Base-by-base conservation (phyloP, 2,888 invertebrate genomes). In the Bellardia pandia region DNA sequence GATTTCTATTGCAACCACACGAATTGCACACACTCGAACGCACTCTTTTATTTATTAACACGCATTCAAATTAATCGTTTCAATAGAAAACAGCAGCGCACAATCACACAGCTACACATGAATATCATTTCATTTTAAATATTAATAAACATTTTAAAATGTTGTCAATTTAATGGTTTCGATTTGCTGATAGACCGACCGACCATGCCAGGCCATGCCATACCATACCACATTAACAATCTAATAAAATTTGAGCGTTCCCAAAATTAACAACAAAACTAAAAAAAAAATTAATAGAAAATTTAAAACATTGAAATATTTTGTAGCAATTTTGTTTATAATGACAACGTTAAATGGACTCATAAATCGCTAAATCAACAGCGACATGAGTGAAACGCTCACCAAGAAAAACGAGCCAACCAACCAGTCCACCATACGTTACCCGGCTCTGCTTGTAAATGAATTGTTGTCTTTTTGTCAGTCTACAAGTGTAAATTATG, bases 131-230 rank as follows among this genome's bases (percentile, higher is more conserved):
- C 42, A 42, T n/a, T 23, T 14, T 58, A 62, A 62, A 51, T 78
- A 78, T 78, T 85, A 81, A 81, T 77, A 81, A 80, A 77, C 66
- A 79, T 78, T 79, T 76, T 60, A 80, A 86, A 84, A 84, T 84
- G 58, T 77, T 86, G 86, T 84, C 74, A 83, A 90, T 90, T 90
- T 90, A 90, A 91, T 91, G 90, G 88, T 88, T 87, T 72, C 89
- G 89, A 90, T 91, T 71, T 91, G 90, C 89, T 90, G 89, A 91
- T 89, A 89, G 89, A 90, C 89, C 37, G 33, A 4, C 33, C 33
- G 37, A 37, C 37, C 37, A 23, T 23, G 23, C 23, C 23, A 23
- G 37, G 6, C 37, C 37, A 37, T 37, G 5, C 37, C 89, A 90
- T 91, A n/a, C 8, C 75, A 68, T 14, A n/a, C 45, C 51, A 40